Percentiles rank a stretch among this genome's conserved stretches.
Conservation (phyloP, 2,113 vertebrate species). For the Eubucco bourcierii region DNA sequence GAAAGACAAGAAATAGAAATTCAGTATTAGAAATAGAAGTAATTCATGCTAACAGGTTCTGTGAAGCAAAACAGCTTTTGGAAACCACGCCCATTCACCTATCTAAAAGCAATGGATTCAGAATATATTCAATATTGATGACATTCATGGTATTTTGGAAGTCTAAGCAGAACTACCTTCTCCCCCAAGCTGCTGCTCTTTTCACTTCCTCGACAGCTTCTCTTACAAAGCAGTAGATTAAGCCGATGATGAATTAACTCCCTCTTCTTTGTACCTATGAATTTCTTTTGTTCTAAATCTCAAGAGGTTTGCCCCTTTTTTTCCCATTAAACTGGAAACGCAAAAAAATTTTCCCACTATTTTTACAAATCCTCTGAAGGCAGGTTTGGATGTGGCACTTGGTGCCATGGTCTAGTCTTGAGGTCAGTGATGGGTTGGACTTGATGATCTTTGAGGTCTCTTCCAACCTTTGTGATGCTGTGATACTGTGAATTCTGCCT, state of each 20-base stretch:
- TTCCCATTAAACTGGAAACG: background rate
- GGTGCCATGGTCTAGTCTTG: too few species aligned
- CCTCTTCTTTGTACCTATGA: background rate
- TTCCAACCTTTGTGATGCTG: too few species aligned
- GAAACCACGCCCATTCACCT: background rate
- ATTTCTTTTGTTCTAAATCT: background rate
- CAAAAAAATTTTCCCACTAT: background rate
- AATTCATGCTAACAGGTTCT: background rate
- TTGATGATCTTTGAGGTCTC: too few species aligned
- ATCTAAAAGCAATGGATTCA: background rate
- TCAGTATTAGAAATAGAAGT: background rate
- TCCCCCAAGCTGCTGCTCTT: background rate
- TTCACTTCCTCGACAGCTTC: background rate
- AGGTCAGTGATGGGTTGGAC: too few species aligned
- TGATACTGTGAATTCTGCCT: background rate
- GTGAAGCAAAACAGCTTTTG: background rate
- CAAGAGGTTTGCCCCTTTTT: background rate
- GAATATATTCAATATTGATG: background rate
- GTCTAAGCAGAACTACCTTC: background rate
- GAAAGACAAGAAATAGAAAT: background rate
- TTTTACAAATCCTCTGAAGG: background rate
- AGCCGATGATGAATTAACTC: background rate
- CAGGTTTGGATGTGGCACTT: too few species aligned
- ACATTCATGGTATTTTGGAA: background rate
- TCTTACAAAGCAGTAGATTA: background rate